Evolutionary conservation across 2,888 invertebrate genomes (phyloP), one percentile per base, ranked within the genome.

Genomic region (Diachrysia chrysitis): DNA sequence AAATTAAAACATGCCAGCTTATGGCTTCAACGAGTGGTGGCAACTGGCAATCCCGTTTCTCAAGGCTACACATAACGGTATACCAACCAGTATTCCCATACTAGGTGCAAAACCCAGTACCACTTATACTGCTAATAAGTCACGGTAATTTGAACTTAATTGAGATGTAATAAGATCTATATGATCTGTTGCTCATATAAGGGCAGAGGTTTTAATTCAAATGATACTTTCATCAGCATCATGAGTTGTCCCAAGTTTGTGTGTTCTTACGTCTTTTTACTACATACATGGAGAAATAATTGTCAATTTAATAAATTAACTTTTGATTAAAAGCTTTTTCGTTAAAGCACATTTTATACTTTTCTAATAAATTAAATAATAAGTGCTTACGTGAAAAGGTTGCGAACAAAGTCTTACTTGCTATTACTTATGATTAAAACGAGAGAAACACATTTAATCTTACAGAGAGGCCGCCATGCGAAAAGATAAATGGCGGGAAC

Each of bases 51-150:
- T 81, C 77, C 78, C 66, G 82, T 83, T 77, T 66, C 58, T 60
- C 81, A 82, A 82, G 81, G 71, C 69, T 69, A 75, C 67, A 63
- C 58, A 58, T 84, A 84, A 84, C 84, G 83, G 84, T 77, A 73
- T 7, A 25, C 1, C 63, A 71, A 82, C 86, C 82, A 80, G 84
- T 82, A 76, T 78, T 73, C 78, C 83, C 77, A 78, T 82, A 84
- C 69, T 79, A 74, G 77, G 83, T 63, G 58, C 57, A 81, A 78
- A 82, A 83, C 83, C 79, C 79, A 74, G 69, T 68, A 70, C 73
- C 62, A 68, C 66, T 71, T 71, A 63, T 68, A 46, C 56, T 65
- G 70, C 71, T 75, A 75, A 79, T 79, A 73, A 74, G 71, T 65
- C 67, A 51, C 37, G 66, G 74, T 61, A 82, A 78, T 78, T 74